Base-by-base conservation (phyloP, 2,797 vertebrate genomes). In the Girardinus metallicus region DNA sequence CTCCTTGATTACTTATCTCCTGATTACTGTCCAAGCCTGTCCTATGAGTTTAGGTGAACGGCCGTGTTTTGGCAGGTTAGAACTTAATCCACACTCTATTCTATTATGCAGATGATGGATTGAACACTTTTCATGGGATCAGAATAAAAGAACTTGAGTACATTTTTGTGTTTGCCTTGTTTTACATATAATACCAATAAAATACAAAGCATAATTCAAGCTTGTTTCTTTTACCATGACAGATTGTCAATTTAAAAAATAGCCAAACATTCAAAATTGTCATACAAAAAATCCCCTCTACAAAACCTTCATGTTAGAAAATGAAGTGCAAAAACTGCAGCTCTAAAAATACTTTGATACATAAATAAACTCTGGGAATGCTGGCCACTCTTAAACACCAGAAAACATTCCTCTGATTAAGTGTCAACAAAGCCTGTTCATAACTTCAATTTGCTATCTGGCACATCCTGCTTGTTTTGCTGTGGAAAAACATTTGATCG, bases 371-470 rank as follows among this genome's bases (percentile, higher is more conserved):
- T 86, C 73, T 86, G 82, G 77, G 51, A 73, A 76, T 34, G n/a
- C 49, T 46, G 64, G 81, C 39, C 77, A 79, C 76, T 75, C 74
- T 82, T 86, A 87, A 92, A 93, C 91, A 92, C 89, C 85, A 89
- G 89, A 90, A 83, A 71, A 77, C 78, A 89, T 90, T 92, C 82
- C 80, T 92, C 88, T 93, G 94, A 96, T 95, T 94, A 95, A 91
- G 86, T 90, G 90, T 95, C 92, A 95, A 94, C 87, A 94, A 86
- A 84, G 82, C 78, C 80, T 90, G 91, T 93, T 95, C 90, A 93
- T 94, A 84, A 95, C 95, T 95, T 94, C 88, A 94, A 95, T 95
- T 95, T 95, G 92, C 93, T 92, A 84, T 94, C 91, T 91, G 94
- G 95, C 94, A 93, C 92, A 88, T 88, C 84, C 83, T 89, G 82